These are phyloP conservation scores for Semicossyphus pulcher DNA, from an alignment of 2,113 vertebrate species.

Conservation along the genomic window DNA sequence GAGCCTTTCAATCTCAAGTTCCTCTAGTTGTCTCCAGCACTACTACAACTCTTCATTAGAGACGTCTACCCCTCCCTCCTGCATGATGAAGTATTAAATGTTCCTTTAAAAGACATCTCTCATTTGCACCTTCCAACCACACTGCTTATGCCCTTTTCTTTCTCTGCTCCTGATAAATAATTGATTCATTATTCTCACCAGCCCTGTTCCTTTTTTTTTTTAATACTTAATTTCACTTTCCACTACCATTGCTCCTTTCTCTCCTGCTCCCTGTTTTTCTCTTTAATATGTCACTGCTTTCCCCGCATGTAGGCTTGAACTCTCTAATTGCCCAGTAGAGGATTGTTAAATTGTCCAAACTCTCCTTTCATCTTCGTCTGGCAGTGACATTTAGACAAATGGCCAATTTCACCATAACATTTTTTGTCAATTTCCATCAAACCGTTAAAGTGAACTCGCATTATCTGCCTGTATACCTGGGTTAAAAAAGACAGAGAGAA, in stretches of 20 bases:
- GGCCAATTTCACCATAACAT: constrained; percentile 38
- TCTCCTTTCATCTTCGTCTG: constrained; percentile 33
- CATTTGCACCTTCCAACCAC: constrained; percentile 35
- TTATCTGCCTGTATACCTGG: constrained; percentile 19
- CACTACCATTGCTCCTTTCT: constrained; percentile 39
- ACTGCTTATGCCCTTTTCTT: constrained; percentile 55
- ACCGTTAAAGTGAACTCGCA: constrained; percentile 28
- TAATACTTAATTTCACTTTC: constrained; percentile 50
- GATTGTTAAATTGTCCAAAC: constrained; percentile 48
- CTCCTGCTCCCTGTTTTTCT: constrained; percentile 45
- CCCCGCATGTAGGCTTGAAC: constrained; percentile 34
- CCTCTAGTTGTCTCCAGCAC: constrained; percentile 7
- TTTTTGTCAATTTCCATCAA: constrained; percentile 46
- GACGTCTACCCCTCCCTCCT: constrained; percentile 1
- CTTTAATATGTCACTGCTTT: constrained; percentile 52
- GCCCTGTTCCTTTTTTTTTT: constrained; percentile 30
- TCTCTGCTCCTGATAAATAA: constrained; percentile 61
- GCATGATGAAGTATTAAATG: constrained; percentile 30
- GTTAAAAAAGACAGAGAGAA: constrained; percentile 1
- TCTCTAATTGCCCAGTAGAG: constrained; percentile 59
- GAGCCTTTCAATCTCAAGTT: constrained; percentile 3
- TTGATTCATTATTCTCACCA: constrained; percentile 66
- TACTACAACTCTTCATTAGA: background rate
- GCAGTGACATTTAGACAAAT: constrained; percentile 74
- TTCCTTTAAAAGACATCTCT: constrained; percentile 42